Evolutionary conservation across 2,797 vertebrate genomes (phyloP).

Genomic region (Micrastur ruficollis): DNA sequence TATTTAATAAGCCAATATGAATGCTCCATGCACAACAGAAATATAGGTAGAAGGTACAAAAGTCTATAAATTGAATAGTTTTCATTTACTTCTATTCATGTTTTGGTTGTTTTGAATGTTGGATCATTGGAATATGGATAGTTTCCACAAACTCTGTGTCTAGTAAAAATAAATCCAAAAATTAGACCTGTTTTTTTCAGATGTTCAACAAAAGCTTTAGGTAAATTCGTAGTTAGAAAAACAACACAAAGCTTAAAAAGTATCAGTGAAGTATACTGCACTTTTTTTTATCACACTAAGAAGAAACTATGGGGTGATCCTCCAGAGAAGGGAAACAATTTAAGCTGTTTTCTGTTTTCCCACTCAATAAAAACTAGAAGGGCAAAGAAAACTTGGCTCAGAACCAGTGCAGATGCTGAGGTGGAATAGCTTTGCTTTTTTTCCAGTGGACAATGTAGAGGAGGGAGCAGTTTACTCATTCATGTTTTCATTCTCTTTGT

Average conservation of each 20-base stretch:
- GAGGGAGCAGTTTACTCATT: neutral
- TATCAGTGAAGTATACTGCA: rapidly evolving
- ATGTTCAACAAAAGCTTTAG: neutral
- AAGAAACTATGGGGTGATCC: neutral
- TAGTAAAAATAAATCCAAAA: neutral
- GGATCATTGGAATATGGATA: neutral
- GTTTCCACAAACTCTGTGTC: neutral
- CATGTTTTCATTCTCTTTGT: neutral
- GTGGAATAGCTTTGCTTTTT: neutral
- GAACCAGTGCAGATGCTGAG: neutral
- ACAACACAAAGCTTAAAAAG: neutral
- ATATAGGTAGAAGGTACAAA: neutral
- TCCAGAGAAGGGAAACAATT: neutral
- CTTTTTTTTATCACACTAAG: neutral
- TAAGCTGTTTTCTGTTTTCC: neutral
- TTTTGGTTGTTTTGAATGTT: neutral
- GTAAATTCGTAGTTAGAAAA: neutral
- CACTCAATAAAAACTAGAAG: neutral
- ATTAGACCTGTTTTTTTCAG: neutral
- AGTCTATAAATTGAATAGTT: neutral
- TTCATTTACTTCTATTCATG: neutral
- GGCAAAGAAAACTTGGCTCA: neutral
- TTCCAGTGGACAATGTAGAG: neutral
- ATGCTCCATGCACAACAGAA: neutral
- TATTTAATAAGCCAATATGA: neutral